phyloP scores from a whole-genome alignment of 2,797 vertebrate genomes.

The Diplodus puntazzo region DNA sequence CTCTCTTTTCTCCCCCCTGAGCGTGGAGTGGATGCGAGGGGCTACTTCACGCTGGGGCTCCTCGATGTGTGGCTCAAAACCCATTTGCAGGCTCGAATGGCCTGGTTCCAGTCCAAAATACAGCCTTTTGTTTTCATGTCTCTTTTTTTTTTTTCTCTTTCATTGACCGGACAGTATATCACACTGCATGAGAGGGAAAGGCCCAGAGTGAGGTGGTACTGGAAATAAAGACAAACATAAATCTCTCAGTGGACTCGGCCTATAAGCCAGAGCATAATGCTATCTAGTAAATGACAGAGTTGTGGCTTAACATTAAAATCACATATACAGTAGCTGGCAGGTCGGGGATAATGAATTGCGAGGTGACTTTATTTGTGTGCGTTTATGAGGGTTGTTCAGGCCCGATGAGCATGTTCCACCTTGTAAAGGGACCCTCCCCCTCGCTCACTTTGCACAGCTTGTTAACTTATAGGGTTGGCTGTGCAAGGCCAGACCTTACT shows the following conservation, averaged over 20 bases:
- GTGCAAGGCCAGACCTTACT: constrained; percentile 48
- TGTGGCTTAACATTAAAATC: constrained; percentile 58
- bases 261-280: constrained; percentile 48
- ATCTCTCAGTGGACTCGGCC: constrained; percentile 53
- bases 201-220: constrained; percentile 32
- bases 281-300: constrained; percentile 66
- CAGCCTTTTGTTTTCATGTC: constrained; percentile 58
- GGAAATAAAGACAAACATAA: constrained; percentile 68
- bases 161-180: constrained; percentile 67
- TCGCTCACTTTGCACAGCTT: constrained; percentile 50
- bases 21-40: constrained; percentile 45
- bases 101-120: constrained; percentile 61
- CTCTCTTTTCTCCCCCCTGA: neutral
- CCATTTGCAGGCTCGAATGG: constrained; percentile 69
- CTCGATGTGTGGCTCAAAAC: constrained; percentile 61
- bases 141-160: constrained; percentile 7
- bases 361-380: constrained; percentile 29
- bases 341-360: constrained; percentile 41
- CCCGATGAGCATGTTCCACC: constrained; percentile 46
- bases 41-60: constrained; percentile 54
- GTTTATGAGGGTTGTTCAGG: constrained; percentile 42
- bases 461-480: constrained; percentile 47
- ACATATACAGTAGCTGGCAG: constrained; percentile 38
- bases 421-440: constrained; percentile 34
- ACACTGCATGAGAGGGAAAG: constrained; percentile 52